phyloP scores from a whole-genome alignment of 2,113 vertebrate genomes.

The Peucedramus taeniatus region DNA sequence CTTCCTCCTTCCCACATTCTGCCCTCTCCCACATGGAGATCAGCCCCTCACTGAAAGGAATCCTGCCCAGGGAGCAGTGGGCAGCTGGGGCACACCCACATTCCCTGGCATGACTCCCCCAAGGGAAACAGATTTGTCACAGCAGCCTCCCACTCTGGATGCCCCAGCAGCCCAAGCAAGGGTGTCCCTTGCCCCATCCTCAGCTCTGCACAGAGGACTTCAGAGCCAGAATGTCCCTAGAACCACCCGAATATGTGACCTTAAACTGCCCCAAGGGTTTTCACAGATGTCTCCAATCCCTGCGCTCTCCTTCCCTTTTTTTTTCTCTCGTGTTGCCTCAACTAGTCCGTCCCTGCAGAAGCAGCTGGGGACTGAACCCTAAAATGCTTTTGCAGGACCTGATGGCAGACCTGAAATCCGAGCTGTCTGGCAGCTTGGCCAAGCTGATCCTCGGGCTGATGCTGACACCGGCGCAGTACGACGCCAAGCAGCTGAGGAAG shows the following conservation, averaged over 20 bases:
- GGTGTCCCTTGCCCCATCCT: not conserved
- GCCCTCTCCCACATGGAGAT: rapidly evolving
- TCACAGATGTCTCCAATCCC: not conserved
- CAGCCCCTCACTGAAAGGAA: not conserved
- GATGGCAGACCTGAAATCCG: conserved; percentile 94
- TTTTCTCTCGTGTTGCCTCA: not conserved
- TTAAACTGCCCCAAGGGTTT: not conserved
- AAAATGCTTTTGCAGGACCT: conserved; percentile 74
- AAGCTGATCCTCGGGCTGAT: conserved; percentile 90
- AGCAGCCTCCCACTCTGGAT: not conserved
- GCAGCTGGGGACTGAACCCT: not conserved
- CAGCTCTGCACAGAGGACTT: rapidly evolving
- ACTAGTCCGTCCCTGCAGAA: rapidly evolving
- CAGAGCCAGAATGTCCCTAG: not conserved
- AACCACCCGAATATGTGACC: not conserved
- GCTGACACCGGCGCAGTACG: conserved; percentile 89
- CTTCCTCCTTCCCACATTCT: not conserved
- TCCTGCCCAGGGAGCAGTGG: not conserved
- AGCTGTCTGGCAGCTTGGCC: conserved; percentile 88
- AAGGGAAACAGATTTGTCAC: not conserved
- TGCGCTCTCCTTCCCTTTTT: rapidly evolving
- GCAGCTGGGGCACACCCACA: not conserved
- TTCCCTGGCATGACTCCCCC: not conserved
- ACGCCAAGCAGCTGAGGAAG: conserved; percentile 95
- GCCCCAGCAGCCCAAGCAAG: not conserved